Evolutionary conservation across 2,797 vertebrate genomes (phyloP).

Genomic region (Ammospiza maritima): DNA sequence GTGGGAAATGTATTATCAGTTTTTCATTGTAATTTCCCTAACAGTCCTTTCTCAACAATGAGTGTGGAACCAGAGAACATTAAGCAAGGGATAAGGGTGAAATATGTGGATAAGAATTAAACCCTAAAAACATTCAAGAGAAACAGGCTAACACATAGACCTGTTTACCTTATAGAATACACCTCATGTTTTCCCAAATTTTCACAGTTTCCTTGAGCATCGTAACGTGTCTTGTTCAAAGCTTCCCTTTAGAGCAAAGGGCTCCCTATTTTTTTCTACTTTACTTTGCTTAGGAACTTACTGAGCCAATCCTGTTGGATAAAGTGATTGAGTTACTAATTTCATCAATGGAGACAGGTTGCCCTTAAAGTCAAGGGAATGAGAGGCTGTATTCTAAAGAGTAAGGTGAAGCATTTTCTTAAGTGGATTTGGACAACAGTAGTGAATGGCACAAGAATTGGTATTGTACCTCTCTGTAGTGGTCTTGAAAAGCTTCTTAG

Average conservation of each 20-base stretch:
- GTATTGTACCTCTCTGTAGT: background rate
- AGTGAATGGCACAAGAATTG: background rate
- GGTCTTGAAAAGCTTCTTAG: background rate
- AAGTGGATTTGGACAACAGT: background rate
- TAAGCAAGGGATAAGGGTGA: background rate
- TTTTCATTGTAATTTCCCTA: background rate
- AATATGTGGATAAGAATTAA: background rate
- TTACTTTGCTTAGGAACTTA: background rate
- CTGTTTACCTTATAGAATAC: background rate
- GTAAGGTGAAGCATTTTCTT: background rate
- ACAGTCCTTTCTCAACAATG: background rate
- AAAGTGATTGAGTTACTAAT: background rate
- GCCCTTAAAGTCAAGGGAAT: background rate
- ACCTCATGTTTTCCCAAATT: background rate
- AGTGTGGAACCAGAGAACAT: background rate
- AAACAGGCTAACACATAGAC: background rate
- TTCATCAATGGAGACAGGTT: background rate
- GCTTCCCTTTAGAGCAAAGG: background rate
- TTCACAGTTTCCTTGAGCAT: background rate
- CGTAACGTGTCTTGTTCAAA: background rate
- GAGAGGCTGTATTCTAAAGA: background rate
- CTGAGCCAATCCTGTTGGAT: background rate
- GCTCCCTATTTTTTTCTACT: background rate
- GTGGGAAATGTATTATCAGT: background rate
- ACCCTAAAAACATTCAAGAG: background rate